Percentiles rank a stretch among this genome's conserved stretches.
phyloP scores from a whole-genome alignment of 2,888 invertebrate species.

The Protodeltote pygarga region DNA sequence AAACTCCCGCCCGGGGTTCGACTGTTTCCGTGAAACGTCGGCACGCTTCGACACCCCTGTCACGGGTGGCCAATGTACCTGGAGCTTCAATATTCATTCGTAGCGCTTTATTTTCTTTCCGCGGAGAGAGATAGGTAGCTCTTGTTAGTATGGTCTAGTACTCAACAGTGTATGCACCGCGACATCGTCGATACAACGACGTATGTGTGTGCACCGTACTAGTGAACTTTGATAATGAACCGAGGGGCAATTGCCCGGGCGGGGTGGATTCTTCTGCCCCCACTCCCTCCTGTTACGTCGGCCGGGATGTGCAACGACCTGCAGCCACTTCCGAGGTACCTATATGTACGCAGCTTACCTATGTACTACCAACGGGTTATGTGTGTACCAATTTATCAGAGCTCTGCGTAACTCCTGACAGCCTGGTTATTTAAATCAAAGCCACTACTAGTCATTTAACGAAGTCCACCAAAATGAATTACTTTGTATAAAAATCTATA shows the following conservation, averaged over 20 bases:
- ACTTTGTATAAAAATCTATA: no score
- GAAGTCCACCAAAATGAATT: no score
- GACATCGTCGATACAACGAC: constrained; percentile 44
- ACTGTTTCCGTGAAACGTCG: constrained; percentile 72
- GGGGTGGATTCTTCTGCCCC: constrained; percentile 52
- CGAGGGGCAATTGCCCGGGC: constrained; percentile 74
- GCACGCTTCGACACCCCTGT: constrained; percentile 65
- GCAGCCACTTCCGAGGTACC: constrained; percentile 63
- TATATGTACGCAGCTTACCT: constrained; percentile 40
- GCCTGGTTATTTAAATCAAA: no score
- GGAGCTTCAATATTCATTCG: constrained; percentile 59
- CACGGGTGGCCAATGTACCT: constrained; percentile 51
- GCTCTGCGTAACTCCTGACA: constrained; percentile 11
- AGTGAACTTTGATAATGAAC: constrained; percentile 87
- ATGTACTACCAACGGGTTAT: constrained; percentile 23
- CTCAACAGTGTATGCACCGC: constrained; percentile 56
- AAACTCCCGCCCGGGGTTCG: constrained; percentile 72
- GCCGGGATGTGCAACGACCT: constrained; percentile 73
- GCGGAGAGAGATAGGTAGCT: constrained; percentile 55
- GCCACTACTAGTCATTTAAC: no score
- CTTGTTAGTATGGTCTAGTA: constrained; percentile 47
- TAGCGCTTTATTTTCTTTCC: constrained; percentile 23
- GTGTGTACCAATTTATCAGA: constrained; percentile 24
- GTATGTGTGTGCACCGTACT: constrained; percentile 75
- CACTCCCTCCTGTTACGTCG: constrained; percentile 62